Percentiles rank a stretch among this genome's conserved stretches.
Conservation (phyloP, 2,888 invertebrate genomes). For the Hyposoter didymator region DNA sequence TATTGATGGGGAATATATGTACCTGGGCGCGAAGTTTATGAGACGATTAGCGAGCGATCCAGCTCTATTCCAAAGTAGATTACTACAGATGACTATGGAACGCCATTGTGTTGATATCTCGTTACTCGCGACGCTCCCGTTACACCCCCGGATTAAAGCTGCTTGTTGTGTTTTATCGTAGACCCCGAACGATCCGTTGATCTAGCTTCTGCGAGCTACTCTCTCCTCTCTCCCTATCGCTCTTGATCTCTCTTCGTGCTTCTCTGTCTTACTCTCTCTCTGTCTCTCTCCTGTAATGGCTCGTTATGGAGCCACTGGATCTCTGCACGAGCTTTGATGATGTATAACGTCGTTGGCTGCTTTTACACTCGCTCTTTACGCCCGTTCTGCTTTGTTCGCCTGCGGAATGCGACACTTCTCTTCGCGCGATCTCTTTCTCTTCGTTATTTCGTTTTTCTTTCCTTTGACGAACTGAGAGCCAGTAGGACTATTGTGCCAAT, state of each 20-base stretch:
- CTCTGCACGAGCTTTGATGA: constrained; percentile 29
- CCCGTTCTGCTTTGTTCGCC: background rate
- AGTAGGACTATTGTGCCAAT: constrained; percentile 48
- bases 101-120: constrained; percentile 62
- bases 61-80: constrained; percentile 43
- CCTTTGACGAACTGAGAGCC: background rate
- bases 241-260: constrained; percentile 35
- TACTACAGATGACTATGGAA: constrained; percentile 55
- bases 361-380: constrained; percentile 6
- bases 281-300: constrained; percentile 26
- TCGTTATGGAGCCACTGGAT: constrained; percentile 30
- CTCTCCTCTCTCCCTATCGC: constrained; percentile 33
- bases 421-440: background rate
- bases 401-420: background rate
- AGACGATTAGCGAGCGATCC: constrained; percentile 52
- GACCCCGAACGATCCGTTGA: constrained; percentile 43
- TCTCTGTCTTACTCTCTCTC: constrained; percentile 28
- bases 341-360: constrained; percentile 17
- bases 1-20: constrained; percentile 3
- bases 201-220: constrained; percentile 11
- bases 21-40: constrained; percentile 41
- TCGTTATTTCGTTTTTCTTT: background rate
- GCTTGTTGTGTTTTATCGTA: constrained; percentile 44
- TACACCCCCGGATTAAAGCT: constrained; percentile 70
- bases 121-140: constrained; percentile 35